Conservation (phyloP, 2,888 invertebrate species). For the Apodemia duryi region DNA sequence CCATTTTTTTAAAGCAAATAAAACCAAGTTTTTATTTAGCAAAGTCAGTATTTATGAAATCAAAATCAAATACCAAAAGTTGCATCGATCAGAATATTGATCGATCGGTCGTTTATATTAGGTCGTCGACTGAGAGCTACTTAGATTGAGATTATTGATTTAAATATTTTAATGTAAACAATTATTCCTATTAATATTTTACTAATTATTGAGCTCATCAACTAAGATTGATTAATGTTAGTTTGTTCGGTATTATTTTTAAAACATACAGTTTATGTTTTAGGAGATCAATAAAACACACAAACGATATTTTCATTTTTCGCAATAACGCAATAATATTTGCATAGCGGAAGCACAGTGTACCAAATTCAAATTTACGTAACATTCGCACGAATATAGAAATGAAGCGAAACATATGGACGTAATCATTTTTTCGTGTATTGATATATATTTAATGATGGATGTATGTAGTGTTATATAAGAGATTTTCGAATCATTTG, state of each 20-base stretch:
- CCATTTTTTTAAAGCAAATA: too few relatives aligned
- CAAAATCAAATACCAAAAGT: too few relatives aligned
- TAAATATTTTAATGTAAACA: too few relatives aligned
- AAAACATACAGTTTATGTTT: not conserved
- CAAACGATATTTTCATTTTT: not conserved
- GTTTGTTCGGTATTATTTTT: not conserved
- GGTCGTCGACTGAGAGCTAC: too few relatives aligned
- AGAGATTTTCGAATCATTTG: not conserved
- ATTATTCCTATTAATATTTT: too few relatives aligned
- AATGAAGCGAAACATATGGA: constrained; percentile 2
- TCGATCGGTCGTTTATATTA: not conserved
- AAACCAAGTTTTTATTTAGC: too few relatives aligned
- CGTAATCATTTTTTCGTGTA: constrained; percentile 7
- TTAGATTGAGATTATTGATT: too few relatives aligned
- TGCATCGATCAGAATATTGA: not conserved
- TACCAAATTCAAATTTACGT: not conserved
- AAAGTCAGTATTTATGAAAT: too few relatives aligned
- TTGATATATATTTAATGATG: not conserved
- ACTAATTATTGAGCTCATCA: too few relatives aligned
- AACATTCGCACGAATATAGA: constrained; percentile 4
- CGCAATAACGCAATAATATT: constrained; percentile 6
- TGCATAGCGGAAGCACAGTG: constrained; percentile 8
- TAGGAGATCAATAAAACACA: not conserved
- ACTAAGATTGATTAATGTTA: too few relatives aligned
- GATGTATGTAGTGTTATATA: not conserved